A percentile compares a stretch with the other conserved stretches of the same genome.
These are phyloP conservation scores for Chaetodon trifascialis DNA, from an alignment of 2,113 vertebrate species.

Conservation along the genomic window DNA sequence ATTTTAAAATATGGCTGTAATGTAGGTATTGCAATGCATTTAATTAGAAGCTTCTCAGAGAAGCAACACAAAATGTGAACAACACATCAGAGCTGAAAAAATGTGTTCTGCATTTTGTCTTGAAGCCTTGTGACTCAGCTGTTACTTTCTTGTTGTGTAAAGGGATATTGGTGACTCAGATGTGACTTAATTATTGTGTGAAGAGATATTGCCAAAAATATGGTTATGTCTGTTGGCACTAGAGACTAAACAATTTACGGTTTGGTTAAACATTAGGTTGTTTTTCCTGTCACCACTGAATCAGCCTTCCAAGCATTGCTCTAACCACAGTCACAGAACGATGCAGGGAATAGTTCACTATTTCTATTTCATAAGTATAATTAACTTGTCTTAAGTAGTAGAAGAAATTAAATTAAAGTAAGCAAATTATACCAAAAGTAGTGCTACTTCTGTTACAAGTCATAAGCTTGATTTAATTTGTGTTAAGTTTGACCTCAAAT, in stretches of 20 bases:
- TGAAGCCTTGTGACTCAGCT: background rate
- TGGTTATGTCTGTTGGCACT: background rate
- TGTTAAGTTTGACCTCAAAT: conserved; percentile 9
- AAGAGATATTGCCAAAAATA: conserved; percentile 1
- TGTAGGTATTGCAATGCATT: background rate
- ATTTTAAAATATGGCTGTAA: background rate
- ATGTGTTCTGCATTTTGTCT: background rate
- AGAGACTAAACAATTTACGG: conserved; percentile 20
- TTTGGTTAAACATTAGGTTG: conserved; percentile 9
- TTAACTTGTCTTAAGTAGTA: conserved; percentile 16
- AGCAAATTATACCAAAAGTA: background rate
- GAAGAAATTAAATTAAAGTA: background rate
- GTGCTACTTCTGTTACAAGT: background rate
- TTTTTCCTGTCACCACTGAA: conserved; percentile 2
- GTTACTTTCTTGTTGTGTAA: background rate
- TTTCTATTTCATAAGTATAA: background rate
- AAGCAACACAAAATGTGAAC: background rate
- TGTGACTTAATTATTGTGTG: no score
- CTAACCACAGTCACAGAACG: background rate
- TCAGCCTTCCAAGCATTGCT: background rate
- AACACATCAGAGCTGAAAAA: background rate
- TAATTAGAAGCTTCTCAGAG: background rate
- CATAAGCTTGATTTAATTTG: background rate
- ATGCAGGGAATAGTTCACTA: background rate
- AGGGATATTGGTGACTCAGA: background rate